These are phyloP conservation scores for Lepus europaeus DNA, from an alignment of 2,113 vertebrate genomes.

Conservation along the genomic window DNA sequence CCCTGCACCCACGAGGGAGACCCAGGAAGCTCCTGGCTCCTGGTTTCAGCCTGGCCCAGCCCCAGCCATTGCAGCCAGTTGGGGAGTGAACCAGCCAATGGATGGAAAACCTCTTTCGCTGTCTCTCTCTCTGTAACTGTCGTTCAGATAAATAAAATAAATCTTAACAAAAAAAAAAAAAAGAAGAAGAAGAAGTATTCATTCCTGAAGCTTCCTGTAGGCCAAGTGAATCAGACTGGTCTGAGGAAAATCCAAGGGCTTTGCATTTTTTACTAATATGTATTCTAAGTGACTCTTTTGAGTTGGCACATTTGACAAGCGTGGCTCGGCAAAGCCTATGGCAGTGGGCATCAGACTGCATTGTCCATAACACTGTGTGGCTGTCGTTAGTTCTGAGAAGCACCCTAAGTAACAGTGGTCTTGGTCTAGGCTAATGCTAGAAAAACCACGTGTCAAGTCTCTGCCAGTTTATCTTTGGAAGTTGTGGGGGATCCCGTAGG, in stretches of 20 bases:
- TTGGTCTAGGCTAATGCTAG: neutral
- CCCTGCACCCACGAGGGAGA: too few species aligned
- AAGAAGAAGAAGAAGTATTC: too few species aligned
- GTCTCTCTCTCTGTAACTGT: too few species aligned
- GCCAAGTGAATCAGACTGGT: conserved; percentile 1
- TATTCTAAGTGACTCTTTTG: conserved; percentile 9
- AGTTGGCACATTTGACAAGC: conserved; percentile 19
- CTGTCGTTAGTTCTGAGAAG: neutral
- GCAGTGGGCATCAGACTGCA: neutral
- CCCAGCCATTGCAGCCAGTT: too few species aligned
- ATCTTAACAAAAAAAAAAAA: too few species aligned
- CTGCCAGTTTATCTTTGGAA: neutral
- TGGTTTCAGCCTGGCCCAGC: too few species aligned
- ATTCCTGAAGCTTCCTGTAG: neutral
- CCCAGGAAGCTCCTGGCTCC: too few species aligned
- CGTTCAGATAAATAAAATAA: too few species aligned
- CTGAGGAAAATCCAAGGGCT: neutral
- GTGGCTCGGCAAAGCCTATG: neutral
- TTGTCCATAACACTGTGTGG: neutral
- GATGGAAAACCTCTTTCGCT: too few species aligned
- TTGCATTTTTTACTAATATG: neutral
- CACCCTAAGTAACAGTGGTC: neutral
- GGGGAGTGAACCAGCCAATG: too few species aligned
- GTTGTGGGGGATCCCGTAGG: neutral
- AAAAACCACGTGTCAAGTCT: neutral